Evolutionary conservation across 2,888 invertebrate genomes (phyloP).

Genomic region (Tenthredo notha): DNA sequence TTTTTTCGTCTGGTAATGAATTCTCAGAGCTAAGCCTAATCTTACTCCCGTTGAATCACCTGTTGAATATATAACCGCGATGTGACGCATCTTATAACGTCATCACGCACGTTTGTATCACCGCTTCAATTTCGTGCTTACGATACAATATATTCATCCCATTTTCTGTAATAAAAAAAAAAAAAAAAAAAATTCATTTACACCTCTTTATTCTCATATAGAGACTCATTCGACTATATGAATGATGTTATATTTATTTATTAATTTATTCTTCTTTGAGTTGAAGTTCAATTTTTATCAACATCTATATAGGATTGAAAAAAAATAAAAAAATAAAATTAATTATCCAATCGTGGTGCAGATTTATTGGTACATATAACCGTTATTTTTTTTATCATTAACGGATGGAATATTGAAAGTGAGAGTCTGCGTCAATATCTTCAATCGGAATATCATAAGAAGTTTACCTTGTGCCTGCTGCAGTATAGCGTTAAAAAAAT

Average conservation of each 20-base stretch:
- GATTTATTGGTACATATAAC: background rate
- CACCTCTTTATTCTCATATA: background rate
- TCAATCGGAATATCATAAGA: background rate
- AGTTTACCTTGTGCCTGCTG: conserved; percentile 8
- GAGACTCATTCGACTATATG: background rate
- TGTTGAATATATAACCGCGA: background rate
- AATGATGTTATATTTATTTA: background rate
- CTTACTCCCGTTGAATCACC: conserved; percentile 1
- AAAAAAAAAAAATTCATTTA: background rate
- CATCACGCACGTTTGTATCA: background rate
- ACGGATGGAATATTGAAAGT: conserved; percentile 1
- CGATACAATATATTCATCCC: background rate
- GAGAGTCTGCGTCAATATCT: background rate
- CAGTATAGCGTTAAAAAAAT: conserved; percentile 18
- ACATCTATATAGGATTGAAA: background rate
- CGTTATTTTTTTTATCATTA: background rate
- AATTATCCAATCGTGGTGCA: background rate
- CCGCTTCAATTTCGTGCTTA: too few relatives aligned
- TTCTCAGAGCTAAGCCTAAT: background rate
- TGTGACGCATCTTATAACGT: conserved; percentile 1
- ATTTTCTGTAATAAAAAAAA: too few relatives aligned
- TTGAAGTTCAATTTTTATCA: background rate
- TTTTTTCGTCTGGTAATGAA: background rate
- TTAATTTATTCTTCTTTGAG: background rate
- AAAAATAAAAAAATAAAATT: too few relatives aligned